Base-by-base conservation (phyloP, 2,113 vertebrate species). In the Podarcis raffonei region DNA sequence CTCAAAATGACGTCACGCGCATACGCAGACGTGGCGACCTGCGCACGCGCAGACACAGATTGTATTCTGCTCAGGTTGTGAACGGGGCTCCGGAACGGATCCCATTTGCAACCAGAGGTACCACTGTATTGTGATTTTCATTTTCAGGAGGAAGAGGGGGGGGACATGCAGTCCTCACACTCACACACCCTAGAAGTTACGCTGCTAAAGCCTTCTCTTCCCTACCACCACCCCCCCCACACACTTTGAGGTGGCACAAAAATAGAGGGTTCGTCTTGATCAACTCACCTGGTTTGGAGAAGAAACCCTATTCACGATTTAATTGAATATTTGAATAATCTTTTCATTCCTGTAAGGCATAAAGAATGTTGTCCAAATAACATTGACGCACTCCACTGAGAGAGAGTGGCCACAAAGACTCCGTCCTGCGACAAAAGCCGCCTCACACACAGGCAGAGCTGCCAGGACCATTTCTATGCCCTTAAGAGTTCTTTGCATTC, bases 291-390 rank as follows among this genome's bases (percentile, higher is more conserved):
- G 98, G 98, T 98, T 98, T 97, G 97, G 97, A 97, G 97, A 97
- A 96, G 96, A 97, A 97, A 37, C 97, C 96, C 97, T 97, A 98
- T 99, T 99, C 98, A 99, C 95, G 94, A 96, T 97, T 98, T 99
- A 99, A 99, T 99, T 99, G 98, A 99, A 98, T 98, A 98, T 98
- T 98, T 98, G 98, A 99, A 98, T 98, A 98, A 98, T 99, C 98
- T 97, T 98, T 99, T 99, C 98, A 99, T 97, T 97, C 96, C 97
- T 97, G 97, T 96, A 96, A 97, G 98, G 98, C 98, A 98, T 97
- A 97, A 98, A 98, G 98, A 98, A 98, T 98, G 98, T 98, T 98
- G 98, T 98, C 98, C 98, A 97, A 97, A 98, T 98, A 98, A 98
- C 97, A 96, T 98, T 98, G 98, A 98, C 98, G 98, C 98, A 96